phyloP scores from a whole-genome alignment of 2,888 invertebrate species.

The Papilio elwesi region DNA sequence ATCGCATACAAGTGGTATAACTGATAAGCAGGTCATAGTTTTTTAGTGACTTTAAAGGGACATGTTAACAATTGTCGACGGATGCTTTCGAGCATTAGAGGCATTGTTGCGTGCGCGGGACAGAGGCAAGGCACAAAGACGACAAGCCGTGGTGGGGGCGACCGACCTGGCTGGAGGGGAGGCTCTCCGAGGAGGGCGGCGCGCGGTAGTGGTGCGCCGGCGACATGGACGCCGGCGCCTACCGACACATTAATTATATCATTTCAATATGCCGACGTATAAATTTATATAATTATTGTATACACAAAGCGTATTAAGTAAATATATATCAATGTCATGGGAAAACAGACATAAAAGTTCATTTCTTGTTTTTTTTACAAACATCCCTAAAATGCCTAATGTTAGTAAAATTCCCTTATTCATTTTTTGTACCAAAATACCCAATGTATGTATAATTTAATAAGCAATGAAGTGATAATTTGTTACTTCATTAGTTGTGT shows the following conservation, averaged over 20 bases:
- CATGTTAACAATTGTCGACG: slow-evolving; percentile 26
- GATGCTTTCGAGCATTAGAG: slow-evolving; percentile 14
- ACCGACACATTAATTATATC: slow-evolving; percentile 40
- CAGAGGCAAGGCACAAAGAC: slow-evolving; percentile 7
- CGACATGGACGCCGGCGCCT: slow-evolving; percentile 97
- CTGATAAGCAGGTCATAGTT: no score
- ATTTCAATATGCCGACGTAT: slow-evolving; percentile 34
- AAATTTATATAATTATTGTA: slow-evolving; percentile 32
- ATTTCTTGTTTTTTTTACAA: no score
- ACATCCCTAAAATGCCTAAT: no score
- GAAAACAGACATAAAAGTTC: no score
- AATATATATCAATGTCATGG: no score
- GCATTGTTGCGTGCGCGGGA: slow-evolving; percentile 22
- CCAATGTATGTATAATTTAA: no score
- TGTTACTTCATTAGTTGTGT: no score
- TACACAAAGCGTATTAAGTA: no score
- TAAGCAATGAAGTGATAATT: no score
- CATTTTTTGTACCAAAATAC: no score
- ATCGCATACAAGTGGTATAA: no score
- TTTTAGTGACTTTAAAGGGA: neutral
- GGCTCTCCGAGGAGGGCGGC: slow-evolving; percentile 89
- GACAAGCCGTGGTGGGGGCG: slow-evolving; percentile 27
- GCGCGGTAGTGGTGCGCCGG: slow-evolving; percentile 91
- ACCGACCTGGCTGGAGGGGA: slow-evolving; percentile 92
- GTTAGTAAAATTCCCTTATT: no score